Percentiles rank a stretch among this genome's conserved stretches.
phyloP scores from a whole-genome alignment of 2,888 invertebrate species.

The Scotopteryx bipunctaria region DNA sequence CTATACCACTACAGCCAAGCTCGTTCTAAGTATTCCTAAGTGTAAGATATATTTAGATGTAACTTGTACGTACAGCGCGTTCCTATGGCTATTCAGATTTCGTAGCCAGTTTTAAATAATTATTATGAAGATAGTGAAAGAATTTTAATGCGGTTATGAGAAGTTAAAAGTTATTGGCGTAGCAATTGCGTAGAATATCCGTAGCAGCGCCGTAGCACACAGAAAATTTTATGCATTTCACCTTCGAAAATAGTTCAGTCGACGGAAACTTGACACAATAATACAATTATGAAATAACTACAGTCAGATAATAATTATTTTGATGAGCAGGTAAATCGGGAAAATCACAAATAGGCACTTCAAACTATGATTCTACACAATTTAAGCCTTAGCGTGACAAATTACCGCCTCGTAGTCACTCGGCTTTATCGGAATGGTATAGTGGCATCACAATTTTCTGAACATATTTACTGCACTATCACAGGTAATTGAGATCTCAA shows the following conservation, averaged over 20 bases:
- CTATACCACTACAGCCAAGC: slow-evolving; percentile 16
- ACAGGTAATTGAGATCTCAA: slow-evolving; percentile 41
- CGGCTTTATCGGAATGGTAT: slow-evolving; percentile 21
- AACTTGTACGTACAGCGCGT: background rate
- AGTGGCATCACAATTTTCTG: slow-evolving; percentile 31
- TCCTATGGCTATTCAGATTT: slow-evolving; percentile 5
- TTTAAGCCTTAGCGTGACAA: slow-evolving; percentile 21
- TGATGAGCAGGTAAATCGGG: slow-evolving; percentile 14
- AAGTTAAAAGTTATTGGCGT: background rate
- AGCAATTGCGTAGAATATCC: slow-evolving; percentile 1
- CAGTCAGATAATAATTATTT: slow-evolving; percentile 11
- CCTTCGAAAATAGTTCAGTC: background rate
- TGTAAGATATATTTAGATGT: slow-evolving; percentile 10
- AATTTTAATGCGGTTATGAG: background rate
- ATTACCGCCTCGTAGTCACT: slow-evolving; percentile 20
- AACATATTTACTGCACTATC: slow-evolving; percentile 34
- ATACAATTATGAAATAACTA: background rate
- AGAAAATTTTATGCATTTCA: background rate
- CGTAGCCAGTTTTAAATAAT: background rate
- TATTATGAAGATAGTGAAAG: too few relatives aligned
- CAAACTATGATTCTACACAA: slow-evolving; percentile 19
- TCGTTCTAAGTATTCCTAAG: background rate
- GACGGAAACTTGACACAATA: background rate
- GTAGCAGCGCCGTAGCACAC: slow-evolving; percentile 5
- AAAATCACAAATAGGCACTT: slow-evolving; percentile 19